Evolutionary conservation across 2,113 vertebrate genomes (phyloP).

Genomic region (Heterotis niloticus): DNA sequence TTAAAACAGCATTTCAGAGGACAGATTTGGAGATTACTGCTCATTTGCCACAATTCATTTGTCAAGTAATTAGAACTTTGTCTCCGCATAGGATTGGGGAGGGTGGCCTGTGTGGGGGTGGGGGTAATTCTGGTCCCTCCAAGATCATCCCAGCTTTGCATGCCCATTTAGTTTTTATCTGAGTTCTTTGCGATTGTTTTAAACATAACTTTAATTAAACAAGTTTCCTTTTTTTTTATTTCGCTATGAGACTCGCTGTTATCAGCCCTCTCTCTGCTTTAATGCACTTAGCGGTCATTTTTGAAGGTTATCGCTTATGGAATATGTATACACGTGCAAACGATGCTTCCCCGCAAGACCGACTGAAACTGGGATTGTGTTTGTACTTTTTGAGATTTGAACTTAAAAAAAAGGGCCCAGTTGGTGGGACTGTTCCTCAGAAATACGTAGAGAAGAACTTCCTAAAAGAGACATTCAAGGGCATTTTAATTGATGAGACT

Average conservation of each 20-base stretch:
- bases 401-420: neutral
- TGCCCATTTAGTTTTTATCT: slow-evolving; percentile 46
- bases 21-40: slow-evolving; percentile 50
- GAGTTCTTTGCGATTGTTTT: slow-evolving; percentile 34
- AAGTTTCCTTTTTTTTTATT: slow-evolving; percentile 24
- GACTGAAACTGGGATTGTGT: neutral
- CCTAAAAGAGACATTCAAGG: slow-evolving; percentile 21
- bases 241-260: neutral
- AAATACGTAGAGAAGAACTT: slow-evolving; percentile 18
- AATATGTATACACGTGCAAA: neutral
- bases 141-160: slow-evolving; percentile 38
- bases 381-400: neutral
- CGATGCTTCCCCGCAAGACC: neutral
- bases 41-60: slow-evolving; percentile 45
- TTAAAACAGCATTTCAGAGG: slow-evolving; percentile 43
- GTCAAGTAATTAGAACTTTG: slow-evolving; percentile 53
- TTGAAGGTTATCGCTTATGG: neutral
- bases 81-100: slow-evolving; percentile 19
- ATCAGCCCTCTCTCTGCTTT: slow-evolving; percentile 1
- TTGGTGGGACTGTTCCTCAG: slow-evolving; percentile 23
- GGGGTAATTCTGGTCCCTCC: slow-evolving; percentile 29
- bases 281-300: neutral
- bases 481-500: slow-evolving; percentile 35
- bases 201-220: slow-evolving; percentile 50
- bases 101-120: neutral